These are phyloP conservation scores for Lasioglossum baleicum DNA, from an alignment of 1,140 invertebrate genomes.

Conservation along the genomic window DNA sequence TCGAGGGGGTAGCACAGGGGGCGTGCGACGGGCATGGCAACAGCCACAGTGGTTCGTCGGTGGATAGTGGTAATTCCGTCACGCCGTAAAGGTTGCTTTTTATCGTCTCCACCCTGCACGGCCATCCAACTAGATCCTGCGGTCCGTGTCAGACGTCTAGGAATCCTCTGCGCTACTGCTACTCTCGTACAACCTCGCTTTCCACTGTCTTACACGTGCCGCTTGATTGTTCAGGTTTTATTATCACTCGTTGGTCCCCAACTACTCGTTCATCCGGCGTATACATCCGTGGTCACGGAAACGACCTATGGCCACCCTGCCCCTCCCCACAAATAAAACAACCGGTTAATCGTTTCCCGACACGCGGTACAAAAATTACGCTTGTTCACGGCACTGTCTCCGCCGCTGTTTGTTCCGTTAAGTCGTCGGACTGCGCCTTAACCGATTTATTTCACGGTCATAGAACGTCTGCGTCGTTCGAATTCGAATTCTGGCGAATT, in stretches of 20 bases:
- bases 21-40: neutral
- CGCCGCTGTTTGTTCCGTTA: too few species aligned
- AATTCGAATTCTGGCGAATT: too few species aligned
- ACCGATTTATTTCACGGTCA: too few species aligned
- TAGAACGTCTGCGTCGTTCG: too few species aligned
- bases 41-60: slow-evolving; percentile 53
- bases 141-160: slow-evolving; percentile 40
- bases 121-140: slow-evolving; percentile 52
- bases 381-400: neutral
- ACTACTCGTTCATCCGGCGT: slow-evolving; percentile 50
- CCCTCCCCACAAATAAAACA: slow-evolving; percentile 26
- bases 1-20: slow-evolving; percentile 28
- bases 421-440: too few species aligned
- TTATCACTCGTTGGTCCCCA: slow-evolving; percentile 68
- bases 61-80: slow-evolving; percentile 71
- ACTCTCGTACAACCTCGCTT: slow-evolving; percentile 35
- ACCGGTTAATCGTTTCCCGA: slow-evolving; percentile 33
- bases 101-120: slow-evolving; percentile 60
- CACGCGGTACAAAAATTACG: neutral
- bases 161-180: slow-evolving; percentile 20
- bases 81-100: slow-evolving; percentile 73
- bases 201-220: slow-evolving; percentile 51
- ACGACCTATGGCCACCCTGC: slow-evolving; percentile 41
- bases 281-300: slow-evolving; percentile 37
- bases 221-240: slow-evolving; percentile 73